These are phyloP conservation scores for Tetragnatha montana DNA, from an alignment of 2,888 invertebrate genomes.

Conservation along the genomic window DNA sequence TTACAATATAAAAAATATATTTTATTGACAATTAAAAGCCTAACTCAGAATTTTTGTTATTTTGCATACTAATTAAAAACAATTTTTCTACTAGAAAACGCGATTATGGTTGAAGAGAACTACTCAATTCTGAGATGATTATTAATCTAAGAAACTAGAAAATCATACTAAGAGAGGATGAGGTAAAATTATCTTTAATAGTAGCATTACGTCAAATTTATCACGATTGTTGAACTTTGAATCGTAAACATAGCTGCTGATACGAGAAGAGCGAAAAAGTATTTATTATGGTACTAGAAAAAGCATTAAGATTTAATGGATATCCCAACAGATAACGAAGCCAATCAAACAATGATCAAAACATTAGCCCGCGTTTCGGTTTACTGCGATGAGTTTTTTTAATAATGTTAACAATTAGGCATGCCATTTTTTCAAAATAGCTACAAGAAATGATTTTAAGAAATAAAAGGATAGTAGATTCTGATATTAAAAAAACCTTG, in stretches of 20 bases:
- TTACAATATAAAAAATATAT: no score
- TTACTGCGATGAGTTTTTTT: not conserved
- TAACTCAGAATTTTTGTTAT: no score
- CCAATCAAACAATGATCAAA: not conserved
- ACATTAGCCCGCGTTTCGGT: not conserved
- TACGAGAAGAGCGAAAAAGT: not conserved
- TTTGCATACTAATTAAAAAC: no score
- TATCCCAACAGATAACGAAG: not conserved
- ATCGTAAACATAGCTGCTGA: slow-evolving; percentile 9
- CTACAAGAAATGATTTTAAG: no score
- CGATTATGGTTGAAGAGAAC: not conserved
- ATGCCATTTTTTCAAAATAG: no score
- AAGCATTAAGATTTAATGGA: not conserved
- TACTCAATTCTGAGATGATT: not conserved
- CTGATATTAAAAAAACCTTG: no score
- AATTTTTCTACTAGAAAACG: no score
- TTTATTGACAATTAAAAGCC: no score
- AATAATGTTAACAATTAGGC: no score
- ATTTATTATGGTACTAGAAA: not conserved
- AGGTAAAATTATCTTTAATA: slow-evolving; percentile 24
- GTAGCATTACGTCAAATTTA: slow-evolving; percentile 4
- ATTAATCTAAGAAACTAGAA: not conserved
- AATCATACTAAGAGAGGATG: not conserved
- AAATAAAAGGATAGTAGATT: no score
- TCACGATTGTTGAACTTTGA: slow-evolving; percentile 5